Base-by-base conservation (phyloP, 2,888 invertebrate species). In the Pyrgus malvae region DNA sequence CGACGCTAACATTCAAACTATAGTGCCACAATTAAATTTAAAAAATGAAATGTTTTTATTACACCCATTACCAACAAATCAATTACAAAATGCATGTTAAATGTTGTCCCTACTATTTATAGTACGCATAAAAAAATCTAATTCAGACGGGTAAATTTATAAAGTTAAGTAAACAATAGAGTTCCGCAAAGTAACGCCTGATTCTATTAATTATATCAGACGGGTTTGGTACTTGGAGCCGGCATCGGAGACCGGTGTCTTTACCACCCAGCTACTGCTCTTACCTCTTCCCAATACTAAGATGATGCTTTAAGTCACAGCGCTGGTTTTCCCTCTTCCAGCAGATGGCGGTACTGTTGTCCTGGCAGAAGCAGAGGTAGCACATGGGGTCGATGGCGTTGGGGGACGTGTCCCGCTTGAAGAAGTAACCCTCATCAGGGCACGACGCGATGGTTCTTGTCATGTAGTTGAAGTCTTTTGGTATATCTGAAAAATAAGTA, bases 321-420 rank as follows among this genome's bases (percentile, higher is more conserved):
- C 71, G 59, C 3, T 53, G 68, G 45, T 66, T 72, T 1, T 78
- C 71, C 27, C 81, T 63, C 21, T 49, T 64, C 80, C 83, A 83
- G 60, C 87, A 87, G 5, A 74, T 40, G 0, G 84, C 80, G 0
- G 65, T 68, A 2, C 66, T 62, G 3, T 76, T 66, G 1, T 61
- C 59, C 41, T 74, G 73, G 31, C 87, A 88, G 69, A 85, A 81
- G 67, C 88, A 88, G 0, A 86, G 72, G 48, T 65, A 67, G 61
- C 88, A 88, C 0, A 51, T 23, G 0, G 64, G 62, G 0, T 60
- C 59, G 21, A 76, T 4, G 1, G 62, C 57, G 57, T 79, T 79
- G 0, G 57, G 60, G 0, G 55, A 17, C 1, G 35, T 9, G 1
- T 63, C 77, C 1, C 70, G 63, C 5, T 61, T 64, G 63, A 83